Conservation (phyloP, 2,797 vertebrate species). For the Cryptoblepharus egeriae region DNA sequence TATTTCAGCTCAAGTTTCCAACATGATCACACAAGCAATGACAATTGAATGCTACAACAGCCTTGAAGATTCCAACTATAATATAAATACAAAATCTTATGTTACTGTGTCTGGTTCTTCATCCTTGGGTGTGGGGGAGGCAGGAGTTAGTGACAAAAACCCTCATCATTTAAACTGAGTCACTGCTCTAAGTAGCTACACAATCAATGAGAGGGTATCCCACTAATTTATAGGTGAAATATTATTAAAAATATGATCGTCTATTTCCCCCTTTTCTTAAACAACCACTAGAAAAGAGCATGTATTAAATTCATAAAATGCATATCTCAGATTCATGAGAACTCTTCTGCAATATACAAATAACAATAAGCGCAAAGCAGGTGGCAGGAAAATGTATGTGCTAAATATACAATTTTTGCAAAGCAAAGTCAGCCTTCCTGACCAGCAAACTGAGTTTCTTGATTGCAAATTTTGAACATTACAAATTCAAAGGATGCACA, state of each 20-base stretch:
- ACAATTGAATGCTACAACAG: neutral
- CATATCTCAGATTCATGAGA: neutral
- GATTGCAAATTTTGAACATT: neutral
- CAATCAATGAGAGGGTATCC: neutral
- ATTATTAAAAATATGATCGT: neutral
- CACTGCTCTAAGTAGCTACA: neutral
- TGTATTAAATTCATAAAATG: neutral
- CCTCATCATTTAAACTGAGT: neutral
- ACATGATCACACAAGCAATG: neutral
- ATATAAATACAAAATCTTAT: constrained; percentile 21
- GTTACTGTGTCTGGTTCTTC: neutral
- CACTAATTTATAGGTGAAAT: neutral
- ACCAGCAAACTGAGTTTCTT: neutral
- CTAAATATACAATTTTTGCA: neutral
- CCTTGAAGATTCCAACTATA: neutral
- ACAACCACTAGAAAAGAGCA: neutral
- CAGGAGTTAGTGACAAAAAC: too few species aligned
- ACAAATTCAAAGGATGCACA: neutral
- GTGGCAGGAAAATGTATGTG: neutral
- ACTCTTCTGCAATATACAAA: neutral
- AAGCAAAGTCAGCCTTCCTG: too few species aligned
- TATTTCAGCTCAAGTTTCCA: constrained; percentile 23
- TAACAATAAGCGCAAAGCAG: neutral
- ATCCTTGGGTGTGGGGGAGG: too few species aligned
- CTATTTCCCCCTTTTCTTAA: neutral